Evolutionary conservation across 2,113 vertebrate genomes (phyloP).

Genomic region (Silurus glanis): DNA sequence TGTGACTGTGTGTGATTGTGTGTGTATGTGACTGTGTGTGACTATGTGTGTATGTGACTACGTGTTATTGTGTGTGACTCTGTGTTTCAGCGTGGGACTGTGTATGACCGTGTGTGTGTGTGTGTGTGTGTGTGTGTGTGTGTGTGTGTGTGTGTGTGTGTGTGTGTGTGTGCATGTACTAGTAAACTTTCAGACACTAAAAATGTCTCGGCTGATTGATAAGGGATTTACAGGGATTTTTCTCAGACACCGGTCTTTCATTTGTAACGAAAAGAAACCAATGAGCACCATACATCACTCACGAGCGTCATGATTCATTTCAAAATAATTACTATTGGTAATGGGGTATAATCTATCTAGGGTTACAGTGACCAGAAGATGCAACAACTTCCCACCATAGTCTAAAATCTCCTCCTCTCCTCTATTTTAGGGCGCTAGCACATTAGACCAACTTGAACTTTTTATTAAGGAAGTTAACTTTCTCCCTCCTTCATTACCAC

Average conservation of each 20-base stretch:
- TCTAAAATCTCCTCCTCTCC: background rate
- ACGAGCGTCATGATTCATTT: background rate
- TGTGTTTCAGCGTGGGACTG: too few species aligned
- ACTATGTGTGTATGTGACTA: too few species aligned
- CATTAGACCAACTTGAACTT: slow-evolving; percentile 47
- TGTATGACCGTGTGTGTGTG: background rate
- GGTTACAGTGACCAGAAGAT: background rate
- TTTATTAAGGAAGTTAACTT: slow-evolving; percentile 40
- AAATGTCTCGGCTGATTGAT: slow-evolving; percentile 5
- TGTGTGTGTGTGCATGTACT: background rate
- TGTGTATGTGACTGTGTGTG: too few species aligned
- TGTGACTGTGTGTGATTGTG: too few species aligned
- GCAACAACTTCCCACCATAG: background rate
- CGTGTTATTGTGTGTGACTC: too few species aligned
- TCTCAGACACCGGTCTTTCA: background rate
- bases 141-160: background rate
- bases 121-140: too few species aligned
- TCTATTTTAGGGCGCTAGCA: background rate
- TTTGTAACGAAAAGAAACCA: background rate
- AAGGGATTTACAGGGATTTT: background rate
- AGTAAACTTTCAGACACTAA: background rate
- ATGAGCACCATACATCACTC: background rate
- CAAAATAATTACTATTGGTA: background rate
- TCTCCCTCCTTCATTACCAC: background rate
- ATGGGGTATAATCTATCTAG: background rate